Evolutionary conservation across 2,113 vertebrate genomes (phyloP).

Genomic region (Hipposideros armiger): DNA sequence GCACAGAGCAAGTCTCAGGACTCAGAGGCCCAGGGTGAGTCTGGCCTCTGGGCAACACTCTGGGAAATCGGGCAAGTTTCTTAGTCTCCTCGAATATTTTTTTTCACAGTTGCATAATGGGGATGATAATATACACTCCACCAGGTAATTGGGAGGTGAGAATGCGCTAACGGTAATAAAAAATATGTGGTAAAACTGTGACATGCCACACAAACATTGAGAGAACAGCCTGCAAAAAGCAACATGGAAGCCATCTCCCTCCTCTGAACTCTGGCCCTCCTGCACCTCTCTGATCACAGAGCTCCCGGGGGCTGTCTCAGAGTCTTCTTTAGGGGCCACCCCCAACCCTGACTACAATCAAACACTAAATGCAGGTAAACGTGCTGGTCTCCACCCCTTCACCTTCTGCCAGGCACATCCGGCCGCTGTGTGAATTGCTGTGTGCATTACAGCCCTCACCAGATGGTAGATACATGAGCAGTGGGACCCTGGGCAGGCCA

Average conservation of each 20-base stretch:
- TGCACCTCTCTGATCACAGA: accelerated
- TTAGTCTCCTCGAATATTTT: too few relatives aligned
- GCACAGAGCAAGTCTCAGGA: neutral
- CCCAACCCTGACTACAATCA: neutral
- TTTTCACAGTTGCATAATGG: neutral
- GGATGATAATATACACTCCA: neutral
- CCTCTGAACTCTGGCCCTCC: neutral
- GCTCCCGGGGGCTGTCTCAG: neutral
- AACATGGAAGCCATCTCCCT: neutral
- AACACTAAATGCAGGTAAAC: neutral
- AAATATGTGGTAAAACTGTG: accelerated
- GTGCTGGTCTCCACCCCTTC: neutral
- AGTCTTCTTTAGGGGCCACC: neutral
- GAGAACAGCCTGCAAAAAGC: neutral
- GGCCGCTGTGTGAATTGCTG: neutral
- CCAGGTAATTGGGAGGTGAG: neutral
- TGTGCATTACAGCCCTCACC: neutral
- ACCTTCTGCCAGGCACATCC: neutral
- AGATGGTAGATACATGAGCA: neutral
- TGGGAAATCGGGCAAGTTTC: neutral
- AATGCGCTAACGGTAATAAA: neutral
- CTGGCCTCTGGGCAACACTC: neutral
- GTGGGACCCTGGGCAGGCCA: neutral
- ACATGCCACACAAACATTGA: neutral
- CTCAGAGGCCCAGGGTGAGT: neutral